phyloP scores from a whole-genome alignment of 1,140 invertebrate genomes.

The Zaprionus ornatus region DNA sequence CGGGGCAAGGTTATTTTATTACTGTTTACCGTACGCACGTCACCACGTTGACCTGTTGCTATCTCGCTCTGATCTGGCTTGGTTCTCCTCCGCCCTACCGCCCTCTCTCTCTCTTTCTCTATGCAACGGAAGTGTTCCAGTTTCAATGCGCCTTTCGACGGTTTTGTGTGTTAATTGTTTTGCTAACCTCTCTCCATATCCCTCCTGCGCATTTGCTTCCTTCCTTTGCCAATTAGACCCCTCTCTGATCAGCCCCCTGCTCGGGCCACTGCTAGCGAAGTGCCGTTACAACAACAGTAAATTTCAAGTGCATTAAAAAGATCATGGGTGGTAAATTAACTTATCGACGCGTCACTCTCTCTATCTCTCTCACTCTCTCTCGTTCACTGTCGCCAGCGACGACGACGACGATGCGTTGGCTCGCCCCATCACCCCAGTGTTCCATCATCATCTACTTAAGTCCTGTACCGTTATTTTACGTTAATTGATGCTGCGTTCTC shows the following conservation, averaged over 20 bases:
- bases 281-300: conserved; percentile 49
- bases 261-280: background rate
- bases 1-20: conserved; percentile 69
- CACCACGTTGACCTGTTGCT: conserved; percentile 16
- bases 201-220: background rate
- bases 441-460: conserved; percentile 32
- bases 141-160: conserved; percentile 54
- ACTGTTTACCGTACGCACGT: conserved; percentile 67
- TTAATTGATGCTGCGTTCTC: conserved; percentile 72
- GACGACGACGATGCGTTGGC: background rate
- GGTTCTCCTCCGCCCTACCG: too few relatives aligned
- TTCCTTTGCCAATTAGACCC: background rate
- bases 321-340: conserved; percentile 81
- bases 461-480: conserved; percentile 59
- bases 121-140: conserved; percentile 67
- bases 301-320: conserved; percentile 80
- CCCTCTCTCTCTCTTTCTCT: background rate
- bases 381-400: conserved; percentile 28
- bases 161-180: conserved; percentile 75
- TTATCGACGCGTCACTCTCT: conserved; percentile 57
- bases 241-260: conserved; percentile 4
- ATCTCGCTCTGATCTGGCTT: conserved; percentile 32
- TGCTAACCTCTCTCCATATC: background rate
- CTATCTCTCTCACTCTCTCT: conserved; percentile 27
- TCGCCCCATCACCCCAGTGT: background rate